These are phyloP conservation scores for Oxygymnocypris stewartii DNA, from an alignment of 2,113 vertebrate genomes.

Conservation along the genomic window DNA sequence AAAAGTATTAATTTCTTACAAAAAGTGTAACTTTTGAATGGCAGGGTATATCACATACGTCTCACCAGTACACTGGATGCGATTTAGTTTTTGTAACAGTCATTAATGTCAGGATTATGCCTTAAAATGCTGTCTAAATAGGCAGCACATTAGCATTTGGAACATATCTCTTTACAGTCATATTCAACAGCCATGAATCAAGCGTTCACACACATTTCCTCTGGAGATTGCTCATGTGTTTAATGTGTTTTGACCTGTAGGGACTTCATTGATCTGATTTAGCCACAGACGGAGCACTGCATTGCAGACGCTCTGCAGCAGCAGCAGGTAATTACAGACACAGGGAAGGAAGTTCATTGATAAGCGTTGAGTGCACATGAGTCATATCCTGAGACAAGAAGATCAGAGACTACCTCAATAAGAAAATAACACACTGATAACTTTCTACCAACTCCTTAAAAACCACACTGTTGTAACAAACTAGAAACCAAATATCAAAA, in stretches of 20 bases:
- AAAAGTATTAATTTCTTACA: too few relatives aligned
- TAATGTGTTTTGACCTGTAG: constrained; percentile 19
- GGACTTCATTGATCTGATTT: constrained; percentile 14
- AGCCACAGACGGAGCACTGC: constrained; percentile 1
- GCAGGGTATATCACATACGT: too few relatives aligned
- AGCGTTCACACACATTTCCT: too few relatives aligned
- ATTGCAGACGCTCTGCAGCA: constrained; percentile 18
- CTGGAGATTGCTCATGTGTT: background rate
- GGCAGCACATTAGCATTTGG: background rate
- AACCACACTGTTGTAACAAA: background rate
- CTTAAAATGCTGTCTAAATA: background rate
- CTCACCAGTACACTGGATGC: too few relatives aligned
- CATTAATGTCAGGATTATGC: background rate
- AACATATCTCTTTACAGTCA: background rate
- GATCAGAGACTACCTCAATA: background rate
- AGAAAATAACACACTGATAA: background rate
- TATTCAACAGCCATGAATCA: background rate
- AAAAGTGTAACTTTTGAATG: too few relatives aligned
- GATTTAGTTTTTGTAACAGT: too few relatives aligned
- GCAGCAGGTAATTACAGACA: background rate
- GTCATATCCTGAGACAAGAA: too few relatives aligned
- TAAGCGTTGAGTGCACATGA: background rate
- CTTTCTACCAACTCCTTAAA: too few relatives aligned
- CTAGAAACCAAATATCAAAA: background rate
- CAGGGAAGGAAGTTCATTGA: background rate